Evolutionary conservation across 2,113 vertebrate species (phyloP).

Genomic region (Megaptera novaeangliae): DNA sequence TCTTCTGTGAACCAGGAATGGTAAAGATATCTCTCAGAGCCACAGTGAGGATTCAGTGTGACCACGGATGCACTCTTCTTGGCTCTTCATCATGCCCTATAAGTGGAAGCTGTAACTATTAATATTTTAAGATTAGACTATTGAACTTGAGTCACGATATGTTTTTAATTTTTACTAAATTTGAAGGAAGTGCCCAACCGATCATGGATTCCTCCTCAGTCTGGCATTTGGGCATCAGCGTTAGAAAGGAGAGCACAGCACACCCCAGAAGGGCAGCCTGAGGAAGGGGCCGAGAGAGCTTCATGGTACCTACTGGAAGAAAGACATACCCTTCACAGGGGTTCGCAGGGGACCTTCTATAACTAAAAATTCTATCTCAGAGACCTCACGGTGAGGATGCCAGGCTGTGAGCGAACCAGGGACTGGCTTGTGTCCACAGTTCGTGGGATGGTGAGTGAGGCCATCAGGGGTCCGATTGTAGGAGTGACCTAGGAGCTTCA

Average conservation of each 20-base stretch:
- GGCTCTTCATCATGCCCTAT: background rate
- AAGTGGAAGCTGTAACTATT: background rate
- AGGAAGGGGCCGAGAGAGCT: background rate
- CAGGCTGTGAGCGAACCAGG: background rate
- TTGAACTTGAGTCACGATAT: background rate
- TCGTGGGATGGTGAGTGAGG: background rate
- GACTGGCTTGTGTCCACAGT: background rate
- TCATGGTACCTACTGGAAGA: background rate
- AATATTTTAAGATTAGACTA: background rate
- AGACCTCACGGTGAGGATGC: background rate
- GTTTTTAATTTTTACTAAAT: background rate
- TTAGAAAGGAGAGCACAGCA: background rate
- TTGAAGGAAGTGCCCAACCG: background rate
- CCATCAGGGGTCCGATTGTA: background rate
- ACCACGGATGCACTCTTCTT: fast-evolving
- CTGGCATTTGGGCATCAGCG: background rate
- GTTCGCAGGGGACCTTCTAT: fast-evolving
- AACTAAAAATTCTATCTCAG: background rate
- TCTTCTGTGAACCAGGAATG: background rate
- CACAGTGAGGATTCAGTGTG: background rate
- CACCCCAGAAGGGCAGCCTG: background rate
- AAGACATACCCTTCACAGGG: background rate
- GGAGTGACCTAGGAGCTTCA: background rate
- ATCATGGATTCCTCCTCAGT: background rate
- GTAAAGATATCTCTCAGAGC: fast-evolving